A percentile compares a stretch with the other conserved stretches of the same genome.
phyloP scores from a whole-genome alignment of 2,888 invertebrate species.

The Acrobasis consociella region DNA sequence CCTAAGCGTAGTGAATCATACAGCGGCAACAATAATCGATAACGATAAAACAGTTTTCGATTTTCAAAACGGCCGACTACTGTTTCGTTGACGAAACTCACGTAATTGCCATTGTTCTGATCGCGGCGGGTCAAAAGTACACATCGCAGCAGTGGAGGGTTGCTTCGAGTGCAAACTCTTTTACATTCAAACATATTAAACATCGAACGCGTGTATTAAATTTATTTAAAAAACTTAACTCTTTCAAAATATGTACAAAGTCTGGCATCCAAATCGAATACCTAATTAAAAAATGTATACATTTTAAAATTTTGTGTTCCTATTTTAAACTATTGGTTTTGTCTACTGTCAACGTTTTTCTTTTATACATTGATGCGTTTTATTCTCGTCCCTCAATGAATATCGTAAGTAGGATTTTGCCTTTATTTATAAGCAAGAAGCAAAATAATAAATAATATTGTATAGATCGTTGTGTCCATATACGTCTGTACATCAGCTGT shows the following conservation, averaged over 20 bases:
- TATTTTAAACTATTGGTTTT: no score
- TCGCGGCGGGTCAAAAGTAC: conserved; percentile 7
- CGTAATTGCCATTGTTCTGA: conserved; percentile 18
- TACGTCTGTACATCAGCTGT: conserved; percentile 50
- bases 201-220: background rate
- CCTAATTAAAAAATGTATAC: no score
- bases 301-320: no score
- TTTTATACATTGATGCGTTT: no score
- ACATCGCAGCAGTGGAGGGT: background rate
- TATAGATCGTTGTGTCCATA: conserved; percentile 38
- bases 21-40: conserved; percentile 34
- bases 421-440: conserved; percentile 14
- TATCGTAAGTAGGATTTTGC: conserved; percentile 3
- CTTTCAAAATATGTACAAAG: background rate
- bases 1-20: conserved; percentile 7
- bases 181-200: background rate
- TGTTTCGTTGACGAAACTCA: conserved; percentile 18
- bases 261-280: background rate
- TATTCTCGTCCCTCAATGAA: background rate
- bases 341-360: no score
- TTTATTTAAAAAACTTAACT: no score
- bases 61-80: conserved; percentile 32
- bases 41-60: conserved; percentile 42
- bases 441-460: conserved; percentile 16
- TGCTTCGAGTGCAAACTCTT: background rate